These are phyloP conservation scores for Sebastes reedi DNA, from an alignment of 2,797 vertebrate species.

Conservation along the genomic window DNA sequence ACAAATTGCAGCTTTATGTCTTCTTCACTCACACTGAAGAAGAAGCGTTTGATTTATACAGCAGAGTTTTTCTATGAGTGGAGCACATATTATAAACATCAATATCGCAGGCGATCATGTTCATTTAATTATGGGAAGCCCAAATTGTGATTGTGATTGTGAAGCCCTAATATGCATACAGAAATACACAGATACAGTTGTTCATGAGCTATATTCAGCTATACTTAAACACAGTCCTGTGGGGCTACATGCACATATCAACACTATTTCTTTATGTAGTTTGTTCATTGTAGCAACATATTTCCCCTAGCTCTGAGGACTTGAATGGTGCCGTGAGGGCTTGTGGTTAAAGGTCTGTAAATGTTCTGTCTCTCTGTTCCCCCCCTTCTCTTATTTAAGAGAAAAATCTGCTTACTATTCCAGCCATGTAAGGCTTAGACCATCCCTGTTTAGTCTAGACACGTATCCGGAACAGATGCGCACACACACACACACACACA, in stretches of 20 bases:
- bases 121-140: too few relatives aligned
- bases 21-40: too few relatives aligned
- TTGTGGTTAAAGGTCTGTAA: constrained; percentile 54
- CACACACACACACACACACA: neutral
- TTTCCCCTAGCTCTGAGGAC: constrained; percentile 24
- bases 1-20: too few relatives aligned
- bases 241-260: neutral
- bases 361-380: constrained; percentile 42
- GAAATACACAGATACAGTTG: neutral
- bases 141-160: too few relatives aligned
- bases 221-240: neutral
- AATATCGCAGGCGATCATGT: too few relatives aligned
- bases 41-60: too few relatives aligned
- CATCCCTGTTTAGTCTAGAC: constrained; percentile 78
- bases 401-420: constrained; percentile 63
- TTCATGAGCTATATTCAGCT: neutral
- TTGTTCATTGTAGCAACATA: constrained; percentile 1
- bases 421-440: constrained; percentile 57
- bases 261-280: constrained; percentile 10
- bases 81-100: too few relatives aligned
- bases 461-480: constrained; percentile 59
- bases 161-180: neutral
- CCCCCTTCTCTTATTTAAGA: constrained; percentile 44
- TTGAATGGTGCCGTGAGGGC: constrained; percentile 5
- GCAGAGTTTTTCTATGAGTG: too few relatives aligned